These are phyloP conservation scores for Neomonachus schauinslandi DNA, from an alignment of 2,113 vertebrate species.

Conservation along the genomic window DNA sequence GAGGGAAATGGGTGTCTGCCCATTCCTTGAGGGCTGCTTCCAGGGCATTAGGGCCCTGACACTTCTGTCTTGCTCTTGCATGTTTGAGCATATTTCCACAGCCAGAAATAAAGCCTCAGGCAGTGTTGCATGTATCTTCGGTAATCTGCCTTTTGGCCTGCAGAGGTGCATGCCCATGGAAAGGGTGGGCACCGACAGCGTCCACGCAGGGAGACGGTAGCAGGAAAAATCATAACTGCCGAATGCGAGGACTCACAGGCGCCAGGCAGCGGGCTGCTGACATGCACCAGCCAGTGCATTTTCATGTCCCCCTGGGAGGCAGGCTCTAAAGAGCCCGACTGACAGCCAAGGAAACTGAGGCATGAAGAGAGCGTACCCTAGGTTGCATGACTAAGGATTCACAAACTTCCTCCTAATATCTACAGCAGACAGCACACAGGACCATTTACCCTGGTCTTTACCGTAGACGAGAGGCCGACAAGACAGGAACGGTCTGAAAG, in stretches of 20 bases:
- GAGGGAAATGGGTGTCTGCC: fast-evolving
- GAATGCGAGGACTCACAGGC: fast-evolving
- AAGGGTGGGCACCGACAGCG: fast-evolving
- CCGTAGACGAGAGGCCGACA: background rate
- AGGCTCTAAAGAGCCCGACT: background rate
- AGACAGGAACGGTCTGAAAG: background rate
- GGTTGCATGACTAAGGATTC: background rate
- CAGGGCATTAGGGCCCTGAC: background rate
- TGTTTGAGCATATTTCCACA: background rate
- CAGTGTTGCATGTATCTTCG: background rate
- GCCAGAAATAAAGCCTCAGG: background rate
- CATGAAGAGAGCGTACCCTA: background rate
- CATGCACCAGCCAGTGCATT: too few species aligned
- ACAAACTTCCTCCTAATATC: background rate
- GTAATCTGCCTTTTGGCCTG: fast-evolving
- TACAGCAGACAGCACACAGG: fast-evolving
- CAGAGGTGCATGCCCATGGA: background rate
- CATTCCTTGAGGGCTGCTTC: background rate
- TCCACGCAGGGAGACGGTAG: fast-evolving
- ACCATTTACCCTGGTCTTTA: fast-evolving
- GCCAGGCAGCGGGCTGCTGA: fast-evolving
- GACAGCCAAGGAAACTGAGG: background rate
- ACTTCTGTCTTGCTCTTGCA: fast-evolving
- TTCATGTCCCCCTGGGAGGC: background rate
- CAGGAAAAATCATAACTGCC: fast-evolving